A percentile compares a stretch with the other conserved stretches of the same genome.
Conservation (phyloP, 2,888 invertebrate genomes). For the Ommatoiulus sabulosus region DNA sequence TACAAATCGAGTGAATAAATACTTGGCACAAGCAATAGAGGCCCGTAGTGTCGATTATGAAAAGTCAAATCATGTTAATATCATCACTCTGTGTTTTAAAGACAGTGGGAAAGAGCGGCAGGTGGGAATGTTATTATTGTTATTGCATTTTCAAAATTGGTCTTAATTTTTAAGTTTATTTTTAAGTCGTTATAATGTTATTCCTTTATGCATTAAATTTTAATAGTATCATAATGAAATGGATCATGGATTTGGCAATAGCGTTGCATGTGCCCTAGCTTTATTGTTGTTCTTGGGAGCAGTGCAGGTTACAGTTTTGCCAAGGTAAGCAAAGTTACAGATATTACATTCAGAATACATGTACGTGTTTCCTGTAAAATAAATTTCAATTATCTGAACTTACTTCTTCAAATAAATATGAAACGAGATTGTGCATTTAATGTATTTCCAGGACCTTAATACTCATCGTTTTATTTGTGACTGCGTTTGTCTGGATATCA, state of each 20-base stretch:
- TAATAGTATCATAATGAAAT: conserved; percentile 85
- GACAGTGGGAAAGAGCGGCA: conserved; percentile 85
- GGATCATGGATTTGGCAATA: conserved; percentile 86
- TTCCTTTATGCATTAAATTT: conserved; percentile 47
- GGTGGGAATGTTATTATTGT: conserved; percentile 68
- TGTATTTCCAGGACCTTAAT: conserved; percentile 75
- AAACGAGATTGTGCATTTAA: not conserved
- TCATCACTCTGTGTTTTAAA: conserved; percentile 86
- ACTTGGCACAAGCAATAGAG: conserved; percentile 89
- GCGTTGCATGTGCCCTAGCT: conserved; percentile 78
- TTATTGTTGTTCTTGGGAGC: conserved; percentile 81
- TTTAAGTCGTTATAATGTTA: not conserved
- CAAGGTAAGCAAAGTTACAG: conserved; percentile 73
- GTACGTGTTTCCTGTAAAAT: not conserved
- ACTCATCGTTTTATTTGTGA: conserved; percentile 84
- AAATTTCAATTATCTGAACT: too few relatives aligned
- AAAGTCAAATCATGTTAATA: conserved; percentile 88
- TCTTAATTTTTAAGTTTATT: not conserved
- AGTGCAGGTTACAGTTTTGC: conserved; percentile 83
- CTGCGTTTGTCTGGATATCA: conserved; percentile 91
- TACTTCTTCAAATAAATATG: not conserved
- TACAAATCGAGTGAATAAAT: conserved; percentile 91
- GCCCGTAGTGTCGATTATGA: conserved; percentile 90
- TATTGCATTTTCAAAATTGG: not conserved
- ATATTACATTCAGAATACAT: too few relatives aligned